phyloP scores from a whole-genome alignment of 2,113 vertebrate genomes.

The Cathartes aura region DNA sequence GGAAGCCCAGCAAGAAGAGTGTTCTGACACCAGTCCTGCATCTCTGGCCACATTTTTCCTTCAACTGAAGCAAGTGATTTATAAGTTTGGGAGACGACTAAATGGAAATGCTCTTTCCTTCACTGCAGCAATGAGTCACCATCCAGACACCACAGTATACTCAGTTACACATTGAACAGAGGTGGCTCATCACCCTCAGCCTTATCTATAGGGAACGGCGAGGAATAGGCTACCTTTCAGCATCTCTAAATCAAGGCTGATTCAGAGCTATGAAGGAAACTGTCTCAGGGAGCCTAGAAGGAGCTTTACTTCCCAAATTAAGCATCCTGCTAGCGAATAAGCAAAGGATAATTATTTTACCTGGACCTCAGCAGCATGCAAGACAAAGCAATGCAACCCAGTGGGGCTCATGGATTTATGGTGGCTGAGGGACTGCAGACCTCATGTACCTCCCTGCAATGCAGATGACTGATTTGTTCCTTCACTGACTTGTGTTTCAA shows the following conservation, averaged over 20 bases:
- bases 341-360: neutral
- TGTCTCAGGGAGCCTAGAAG: neutral
- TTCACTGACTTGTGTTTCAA: neutral
- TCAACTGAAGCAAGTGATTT: neutral
- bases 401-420: neutral
- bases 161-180: neutral
- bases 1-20: neutral
- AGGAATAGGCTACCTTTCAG: neutral
- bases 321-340: neutral
- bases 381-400: neutral
- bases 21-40: neutral
- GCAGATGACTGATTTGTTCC: neutral
- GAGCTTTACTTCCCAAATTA: neutral
- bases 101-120: neutral
- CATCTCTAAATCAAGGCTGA: neutral
- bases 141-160: neutral
- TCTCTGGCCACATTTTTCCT: neutral
- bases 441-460: neutral
- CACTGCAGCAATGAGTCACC: neutral
- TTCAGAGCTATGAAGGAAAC: neutral
- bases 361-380: neutral
- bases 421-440: neutral
- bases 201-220: neutral
- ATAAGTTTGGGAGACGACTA: neutral
- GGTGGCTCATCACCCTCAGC: neutral